Base-by-base conservation (phyloP, 92 coral and sea anemone genomes). In the Parazoanthus atlanticus region DNA sequence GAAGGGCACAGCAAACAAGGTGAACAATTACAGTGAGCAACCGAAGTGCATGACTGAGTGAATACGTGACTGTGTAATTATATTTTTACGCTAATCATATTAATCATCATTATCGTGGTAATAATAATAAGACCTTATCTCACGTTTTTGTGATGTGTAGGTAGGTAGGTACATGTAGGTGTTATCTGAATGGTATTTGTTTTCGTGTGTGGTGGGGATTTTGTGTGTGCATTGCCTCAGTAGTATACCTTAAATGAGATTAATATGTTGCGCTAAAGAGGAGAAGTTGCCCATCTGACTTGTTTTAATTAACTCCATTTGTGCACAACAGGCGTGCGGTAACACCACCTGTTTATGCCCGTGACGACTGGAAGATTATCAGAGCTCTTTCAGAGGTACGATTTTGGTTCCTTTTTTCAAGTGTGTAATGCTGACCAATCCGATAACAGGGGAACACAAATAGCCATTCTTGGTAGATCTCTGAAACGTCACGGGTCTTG, bases 311-410 rank as follows among this genome's bases (percentile, higher is more conserved):
- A 33, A 10, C 74, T 73, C 25, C 19, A 19, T 86, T 89, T 32
- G 29, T 89, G 34, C n/a, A 32, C 61, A 6, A 25, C 88, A 94
- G 98, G 87, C 96, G 99, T 82, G 99, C 99, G 15, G 98, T 97
- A 40, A 95, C 99, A 30, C 99, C 99, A 67, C 99, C 99, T 21
- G 92, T 86, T 73, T 88, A 94, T 65, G 99, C 99, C 25, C 89
- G 99, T 66, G 99, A 97, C 78, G 99, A 97, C 85, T 97, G 99
- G 99, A 97, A 95, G 93, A 94, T 97, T 33, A 97, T 97, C 90
- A 91, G 99, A 86, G 99, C 99, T 30, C 91, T 97, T 33, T 97
- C 99, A 85, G 99, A 97, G 95, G 99, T 95, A 73, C 74, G 88
- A 13, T 43, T 23, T 33, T 58, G 12, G 40, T 52, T 69, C 13